phyloP scores from a whole-genome alignment of 2,888 invertebrate species.

The Rhagophthalmus giganteus region DNA sequence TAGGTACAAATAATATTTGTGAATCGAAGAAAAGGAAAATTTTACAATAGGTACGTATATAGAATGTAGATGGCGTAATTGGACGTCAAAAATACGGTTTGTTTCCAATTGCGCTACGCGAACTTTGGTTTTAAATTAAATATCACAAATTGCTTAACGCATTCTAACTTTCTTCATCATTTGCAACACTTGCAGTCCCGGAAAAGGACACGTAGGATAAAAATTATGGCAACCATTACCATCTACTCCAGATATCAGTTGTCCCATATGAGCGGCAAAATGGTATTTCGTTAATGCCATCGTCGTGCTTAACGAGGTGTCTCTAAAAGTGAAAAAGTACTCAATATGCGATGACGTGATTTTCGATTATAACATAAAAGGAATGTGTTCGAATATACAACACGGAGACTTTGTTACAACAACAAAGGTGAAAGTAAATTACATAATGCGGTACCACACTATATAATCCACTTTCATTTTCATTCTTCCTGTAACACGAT shows the following conservation, averaged over 20 bases:
- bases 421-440: constrained; percentile 36
- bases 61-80: too few species aligned
- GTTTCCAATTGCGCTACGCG: too few species aligned
- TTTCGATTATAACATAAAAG: not conserved
- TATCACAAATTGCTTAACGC: too few species aligned
- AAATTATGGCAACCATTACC: constrained; percentile 70
- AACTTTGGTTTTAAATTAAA: too few species aligned
- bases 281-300: constrained; percentile 67
- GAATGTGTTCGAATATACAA: not conserved
- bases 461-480: constrained; percentile 42
- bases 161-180: constrained; percentile 65
- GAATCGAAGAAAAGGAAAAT: too few species aligned
- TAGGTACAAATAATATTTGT: too few species aligned
- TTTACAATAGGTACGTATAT: too few species aligned
- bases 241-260: constrained; percentile 66
- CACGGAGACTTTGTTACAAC: not conserved
- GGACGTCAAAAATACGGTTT: too few species aligned
- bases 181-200: constrained; percentile 64
- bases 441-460: constrained; percentile 38
- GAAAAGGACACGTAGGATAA: constrained; percentile 67
- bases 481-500: constrained; percentile 29
- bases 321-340: constrained; percentile 54
- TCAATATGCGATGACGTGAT: not conserved
- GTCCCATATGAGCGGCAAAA: constrained; percentile 71
- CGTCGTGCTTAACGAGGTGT: constrained; percentile 64